Evolutionary conservation across 2,113 vertebrate genomes (phyloP), one percentile per base, ranked within the genome.

Genomic region (Zapus hudsonius): DNA sequence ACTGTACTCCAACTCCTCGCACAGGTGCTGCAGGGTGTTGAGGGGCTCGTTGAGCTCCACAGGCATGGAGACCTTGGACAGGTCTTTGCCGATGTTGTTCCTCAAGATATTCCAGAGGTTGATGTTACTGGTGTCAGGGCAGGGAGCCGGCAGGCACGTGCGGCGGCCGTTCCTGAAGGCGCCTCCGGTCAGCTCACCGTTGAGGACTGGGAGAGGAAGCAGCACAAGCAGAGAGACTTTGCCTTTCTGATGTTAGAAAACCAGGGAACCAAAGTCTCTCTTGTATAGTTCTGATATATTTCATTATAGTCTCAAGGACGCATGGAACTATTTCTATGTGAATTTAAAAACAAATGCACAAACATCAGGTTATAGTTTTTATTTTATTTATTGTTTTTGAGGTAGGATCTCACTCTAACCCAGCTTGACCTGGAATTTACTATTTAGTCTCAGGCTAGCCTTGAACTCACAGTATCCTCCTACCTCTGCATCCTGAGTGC

Each of bases 61-160:
- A 0, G 99, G 99, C 99, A 99, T 99, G 55, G 99, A 99, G 95
- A 99, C 99, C 98, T 99, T 99, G 89, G 99, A 99, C 93, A 99
- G 97, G 95, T 99, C 99, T 96, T 99, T 99, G 64, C 99, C 99
- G 57, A 99, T 99, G 98, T 99, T 99, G 98, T 99, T 99, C 90
- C 99, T 99, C 97, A 99, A 97, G 98, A 99, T 99, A 98, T 99
- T 99, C 99, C 99, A 99, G 93, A 99, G 98, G 97, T 99, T 99
- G 97, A 99, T 99, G 98, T 99, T 99, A 98, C 99, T 99, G 96
- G 98, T 99, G 97, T 99, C 99, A 0, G 99, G 99, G 87, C 99
- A 99, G 23, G 99, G 99, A 47, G 99, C 98, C 22, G 99, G 98
- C 92, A 99, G 98, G 97, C 98, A 99, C n/a, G 97, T 98, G 47